Evolutionary conservation across 2,797 vertebrate genomes (phyloP).

Genomic region (Sphaeramia orbicularis): DNA sequence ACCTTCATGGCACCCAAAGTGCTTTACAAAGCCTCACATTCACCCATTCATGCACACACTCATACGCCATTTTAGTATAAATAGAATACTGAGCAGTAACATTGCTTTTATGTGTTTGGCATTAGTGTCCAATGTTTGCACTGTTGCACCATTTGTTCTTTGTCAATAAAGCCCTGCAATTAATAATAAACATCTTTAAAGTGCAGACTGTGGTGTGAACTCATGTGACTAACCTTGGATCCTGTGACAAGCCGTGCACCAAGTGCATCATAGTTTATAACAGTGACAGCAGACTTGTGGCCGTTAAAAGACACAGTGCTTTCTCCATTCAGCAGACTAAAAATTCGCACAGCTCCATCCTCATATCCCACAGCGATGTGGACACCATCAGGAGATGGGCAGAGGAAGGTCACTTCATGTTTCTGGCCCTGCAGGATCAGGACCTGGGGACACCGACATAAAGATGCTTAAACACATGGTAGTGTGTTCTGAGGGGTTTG

Average conservation of each 20-base stretch:
- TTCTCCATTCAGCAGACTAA: conserved; percentile 92
- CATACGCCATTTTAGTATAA: too few species aligned
- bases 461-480: background rate
- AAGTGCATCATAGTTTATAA: conserved; percentile 90
- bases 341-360: conserved; percentile 91
- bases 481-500: too few species aligned
- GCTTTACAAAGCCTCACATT: too few species aligned
- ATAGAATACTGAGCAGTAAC: too few species aligned
- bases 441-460: conserved; percentile 79
- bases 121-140: too few species aligned
- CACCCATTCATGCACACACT: too few species aligned
- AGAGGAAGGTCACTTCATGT: conserved; percentile 92
- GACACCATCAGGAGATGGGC: conserved; percentile 92
- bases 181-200: background rate
- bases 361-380: conserved; percentile 96
- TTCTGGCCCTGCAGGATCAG: conserved; percentile 94
- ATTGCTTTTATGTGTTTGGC: too few species aligned
- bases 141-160: too few species aligned
- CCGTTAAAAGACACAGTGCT: conserved; percentile 93
- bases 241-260: conserved; percentile 95
- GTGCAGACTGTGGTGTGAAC: background rate
- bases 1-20: too few species aligned
- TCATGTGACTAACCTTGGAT: conserved; percentile 87
- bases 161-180: too few species aligned
- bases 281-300: conserved; percentile 92